These are phyloP conservation scores for Kryptopterus vitreolus DNA, from an alignment of 2,797 vertebrate species.

Conservation along the genomic window DNA sequence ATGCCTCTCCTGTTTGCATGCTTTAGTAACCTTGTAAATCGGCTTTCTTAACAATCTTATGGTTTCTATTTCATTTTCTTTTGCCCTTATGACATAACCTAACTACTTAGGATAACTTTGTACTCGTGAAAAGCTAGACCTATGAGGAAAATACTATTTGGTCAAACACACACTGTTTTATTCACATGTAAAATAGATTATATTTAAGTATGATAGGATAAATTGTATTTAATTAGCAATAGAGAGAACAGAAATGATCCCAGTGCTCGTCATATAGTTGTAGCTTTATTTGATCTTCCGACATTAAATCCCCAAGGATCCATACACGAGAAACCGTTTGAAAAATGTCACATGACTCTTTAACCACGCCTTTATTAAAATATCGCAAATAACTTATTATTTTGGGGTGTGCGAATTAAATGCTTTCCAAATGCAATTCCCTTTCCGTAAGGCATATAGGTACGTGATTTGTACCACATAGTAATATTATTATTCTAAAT, in stretches of 20 bases:
- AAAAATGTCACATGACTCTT: neutral
- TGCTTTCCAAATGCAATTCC: neutral
- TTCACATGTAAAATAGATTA: neutral
- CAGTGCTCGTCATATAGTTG: neutral
- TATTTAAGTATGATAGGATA: neutral
- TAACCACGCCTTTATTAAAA: slow-evolving; percentile 4
- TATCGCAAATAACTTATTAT: neutral
- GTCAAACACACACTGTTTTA: neutral
- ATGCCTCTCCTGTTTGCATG: neutral
- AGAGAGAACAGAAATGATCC: neutral
- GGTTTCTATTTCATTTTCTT: neutral
- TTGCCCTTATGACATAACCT: neutral
- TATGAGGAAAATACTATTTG: neutral
- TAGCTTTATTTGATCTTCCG: neutral
- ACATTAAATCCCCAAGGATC: neutral
- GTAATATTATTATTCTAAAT: slow-evolving; percentile 1
- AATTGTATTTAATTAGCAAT: neutral
- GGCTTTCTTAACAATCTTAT: neutral
- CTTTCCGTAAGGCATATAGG: neutral
- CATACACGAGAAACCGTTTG: neutral
- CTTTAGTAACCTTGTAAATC: neutral
- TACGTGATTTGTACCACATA: too few species aligned
- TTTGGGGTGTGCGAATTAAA: neutral
- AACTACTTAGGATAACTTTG: neutral
- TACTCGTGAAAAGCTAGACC: neutral